A percentile compares a stretch with the other conserved stretches of the same genome.
phyloP scores from a whole-genome alignment of 2,888 invertebrate species.

The Hemithea aestivaria region DNA sequence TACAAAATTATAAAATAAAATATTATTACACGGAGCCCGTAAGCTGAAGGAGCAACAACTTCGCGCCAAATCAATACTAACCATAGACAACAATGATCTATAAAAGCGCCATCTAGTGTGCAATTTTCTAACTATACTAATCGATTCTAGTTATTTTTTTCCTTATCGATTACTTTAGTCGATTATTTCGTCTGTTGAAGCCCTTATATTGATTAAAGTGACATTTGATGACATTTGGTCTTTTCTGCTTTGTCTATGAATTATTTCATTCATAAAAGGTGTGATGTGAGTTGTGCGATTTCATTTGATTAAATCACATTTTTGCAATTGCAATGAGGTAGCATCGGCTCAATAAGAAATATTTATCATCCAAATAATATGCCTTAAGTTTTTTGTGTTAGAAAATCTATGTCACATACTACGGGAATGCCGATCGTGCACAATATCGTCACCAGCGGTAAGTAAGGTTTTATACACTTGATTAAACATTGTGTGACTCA shows the following conservation, averaged over 20 bases:
- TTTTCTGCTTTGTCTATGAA: slow-evolving; percentile 9
- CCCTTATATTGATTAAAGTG: background rate
- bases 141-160: too few species aligned
- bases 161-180: too few species aligned
- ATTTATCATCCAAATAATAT: slow-evolving; percentile 63
- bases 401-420: slow-evolving; percentile 46
- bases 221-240: slow-evolving; percentile 4
- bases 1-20: too few species aligned
- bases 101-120: slow-evolving; percentile 30
- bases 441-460: slow-evolving; percentile 70
- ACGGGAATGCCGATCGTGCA: slow-evolving; percentile 72
- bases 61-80: slow-evolving; percentile 43
- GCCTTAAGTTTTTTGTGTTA: slow-evolving; percentile 66
- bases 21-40: too few species aligned
- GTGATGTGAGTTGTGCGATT: slow-evolving; percentile 56
- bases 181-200: too few species aligned
- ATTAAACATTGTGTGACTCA: slow-evolving; percentile 48
- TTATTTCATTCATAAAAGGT: slow-evolving; percentile 36
- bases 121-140: background rate
- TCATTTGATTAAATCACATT: slow-evolving; percentile 37
- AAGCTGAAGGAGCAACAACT: slow-evolving; percentile 18
- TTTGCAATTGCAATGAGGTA: slow-evolving; percentile 64
- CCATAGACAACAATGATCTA: too few species aligned
- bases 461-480: slow-evolving; percentile 44
- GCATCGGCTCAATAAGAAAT: slow-evolving; percentile 47